A percentile compares a stretch with the other conserved stretches of the same genome.
These are phyloP conservation scores for Paguma larvata DNA, from an alignment of 2,797 vertebrate genomes.

Conservation along the genomic window DNA sequence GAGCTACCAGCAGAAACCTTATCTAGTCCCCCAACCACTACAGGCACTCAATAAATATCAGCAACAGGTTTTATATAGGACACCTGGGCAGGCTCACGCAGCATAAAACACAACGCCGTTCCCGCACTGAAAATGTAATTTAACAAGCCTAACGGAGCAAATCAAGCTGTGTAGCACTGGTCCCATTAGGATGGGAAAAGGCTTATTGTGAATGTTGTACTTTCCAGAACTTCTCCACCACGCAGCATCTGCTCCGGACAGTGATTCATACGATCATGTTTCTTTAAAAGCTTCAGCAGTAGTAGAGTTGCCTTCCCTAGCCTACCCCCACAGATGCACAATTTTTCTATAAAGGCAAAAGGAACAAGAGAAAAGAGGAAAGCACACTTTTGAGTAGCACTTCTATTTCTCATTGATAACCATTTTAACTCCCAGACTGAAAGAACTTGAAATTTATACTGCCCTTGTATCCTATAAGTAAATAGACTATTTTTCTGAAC, in stretches of 20 bases:
- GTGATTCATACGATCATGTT: not conserved
- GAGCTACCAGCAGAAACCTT: conserved; percentile 40
- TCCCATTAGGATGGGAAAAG: not conserved
- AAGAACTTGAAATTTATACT: conserved; percentile 29
- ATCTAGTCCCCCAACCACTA: not conserved
- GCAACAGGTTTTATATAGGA: conserved; percentile 38
- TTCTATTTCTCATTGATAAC: conserved; percentile 36
- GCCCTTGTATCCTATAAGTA: conserved; percentile 13
- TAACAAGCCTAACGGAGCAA: not conserved
- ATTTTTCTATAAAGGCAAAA: conserved; percentile 18
- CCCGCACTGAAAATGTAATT: not conserved
- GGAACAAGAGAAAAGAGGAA: not conserved
- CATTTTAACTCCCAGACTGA: conserved; percentile 46
- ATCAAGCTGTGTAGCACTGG: not conserved
- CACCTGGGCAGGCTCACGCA: not conserved
- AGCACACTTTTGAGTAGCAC: not conserved
- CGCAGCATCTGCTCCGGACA: not conserved
- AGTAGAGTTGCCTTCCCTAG: not conserved
- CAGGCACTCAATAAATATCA: conserved; percentile 35
- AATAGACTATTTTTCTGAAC: conserved; percentile 57
- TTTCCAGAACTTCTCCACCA: not conserved
- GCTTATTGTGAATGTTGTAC: not conserved
- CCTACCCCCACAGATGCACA: not conserved
- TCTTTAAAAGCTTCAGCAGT: not conserved
- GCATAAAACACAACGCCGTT: conserved; percentile 6